Percentiles rank a stretch among this genome's conserved stretches.
Conservation (phyloP, 2,888 invertebrate genomes). For the Epinotia brunnichana region DNA sequence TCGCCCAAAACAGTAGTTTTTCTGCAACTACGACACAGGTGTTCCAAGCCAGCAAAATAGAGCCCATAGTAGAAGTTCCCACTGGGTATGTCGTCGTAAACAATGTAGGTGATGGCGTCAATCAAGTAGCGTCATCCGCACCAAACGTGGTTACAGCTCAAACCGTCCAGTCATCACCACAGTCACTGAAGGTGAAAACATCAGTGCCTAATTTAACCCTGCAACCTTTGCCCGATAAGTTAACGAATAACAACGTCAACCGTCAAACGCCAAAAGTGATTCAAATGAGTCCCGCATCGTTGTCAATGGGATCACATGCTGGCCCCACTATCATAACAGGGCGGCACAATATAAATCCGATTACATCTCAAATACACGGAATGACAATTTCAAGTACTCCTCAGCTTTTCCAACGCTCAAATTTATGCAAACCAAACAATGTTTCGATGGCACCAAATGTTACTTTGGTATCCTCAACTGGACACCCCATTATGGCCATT, state of each 20-base stretch:
- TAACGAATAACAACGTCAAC: conserved; percentile 60
- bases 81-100: conserved; percentile 88
- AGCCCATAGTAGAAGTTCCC: conserved; percentile 90
- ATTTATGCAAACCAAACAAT: conserved; percentile 67
- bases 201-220: conserved; percentile 76
- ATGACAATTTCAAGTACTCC: conserved; percentile 73
- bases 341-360: conserved; percentile 76
- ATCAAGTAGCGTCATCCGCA: conserved; percentile 65
- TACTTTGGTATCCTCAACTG: conserved; percentile 75
- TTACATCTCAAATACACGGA: conserved; percentile 78
- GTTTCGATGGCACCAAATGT: conserved; percentile 77
- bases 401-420: conserved; percentile 68
- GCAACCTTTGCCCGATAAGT: conserved; percentile 78
- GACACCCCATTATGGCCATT: conserved; percentile 80
- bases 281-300: conserved; percentile 70
- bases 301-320: conserved; percentile 66
- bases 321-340: conserved; percentile 69
- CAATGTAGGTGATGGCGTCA: conserved; percentile 82
- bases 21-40: conserved; percentile 93
- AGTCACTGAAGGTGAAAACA: conserved; percentile 72
- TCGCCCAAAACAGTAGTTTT: conserved; percentile 92
- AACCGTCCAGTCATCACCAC: conserved; percentile 73
- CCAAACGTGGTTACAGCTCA: conserved; percentile 77
- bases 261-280: conserved; percentile 78
- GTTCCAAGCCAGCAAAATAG: conserved; percentile 93